Base-by-base conservation (phyloP, 2,113 vertebrate genomes). In the Marmota flaviventris region DNA sequence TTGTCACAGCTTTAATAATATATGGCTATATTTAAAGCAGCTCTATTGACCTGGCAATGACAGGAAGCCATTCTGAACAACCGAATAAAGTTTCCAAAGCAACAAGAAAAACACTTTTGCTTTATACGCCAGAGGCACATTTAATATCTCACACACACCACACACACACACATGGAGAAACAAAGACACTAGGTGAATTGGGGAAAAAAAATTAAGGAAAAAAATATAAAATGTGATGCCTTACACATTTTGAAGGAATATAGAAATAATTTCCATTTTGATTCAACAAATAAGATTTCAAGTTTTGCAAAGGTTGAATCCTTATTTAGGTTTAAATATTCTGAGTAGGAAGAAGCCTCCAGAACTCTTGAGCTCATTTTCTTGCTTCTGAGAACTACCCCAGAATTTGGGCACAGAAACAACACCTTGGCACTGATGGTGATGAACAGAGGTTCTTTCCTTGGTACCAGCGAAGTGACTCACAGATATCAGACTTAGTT, bases 11-110 rank as follows among this genome's bases (percentile, higher is more conserved):
- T 61, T 94, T 89, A 72, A 84, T 84, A 92, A 94, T 34, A 42
- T 7, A 75, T 70, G 37, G 25, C 56, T 94, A 37, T 37, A 65
- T 76, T 70, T 81, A 82, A 91, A 77, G 58, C 51, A 61, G 34
- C 58, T 82, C 82, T 90, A 65, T 48, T 88, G 87, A 95, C 72
- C 85, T 75, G 58, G 51, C 4, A 93, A 24, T 77, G 88, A 92
- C 11, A 53, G 48, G 16, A 29, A 82, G 61, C 11, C 76, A 37
- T 63, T 77, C 78, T 90, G 53, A 76, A 93, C 24, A 79, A 65
- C 61, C 24, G n/a, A 1, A 83, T 12, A 48, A 29, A 86, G 11
- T 84, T 93, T 89, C 78, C 83, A 86, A 96, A 94, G 85, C 73
- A 91, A 61, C 16, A 45, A 83, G 42, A 67, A 81, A 85, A 82